These are phyloP conservation scores for Unio delphinus DNA, from an alignment of 2,888 invertebrate species.

Conservation along the genomic window DNA sequence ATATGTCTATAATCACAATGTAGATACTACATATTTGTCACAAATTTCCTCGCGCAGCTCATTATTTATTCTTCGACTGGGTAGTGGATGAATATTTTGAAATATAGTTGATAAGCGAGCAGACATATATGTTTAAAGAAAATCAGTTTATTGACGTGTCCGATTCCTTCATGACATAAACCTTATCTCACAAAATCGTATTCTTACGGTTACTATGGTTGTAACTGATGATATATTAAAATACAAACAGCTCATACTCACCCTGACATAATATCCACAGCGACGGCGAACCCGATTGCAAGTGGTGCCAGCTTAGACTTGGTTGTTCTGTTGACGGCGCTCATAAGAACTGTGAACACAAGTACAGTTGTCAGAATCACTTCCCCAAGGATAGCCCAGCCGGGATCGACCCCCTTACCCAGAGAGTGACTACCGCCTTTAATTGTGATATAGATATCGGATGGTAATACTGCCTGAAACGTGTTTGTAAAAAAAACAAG, in stretches of 20 bases:
- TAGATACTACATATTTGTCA: too few relatives aligned
- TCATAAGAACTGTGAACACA: constrained; percentile 67
- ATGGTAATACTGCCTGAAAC: constrained; percentile 34
- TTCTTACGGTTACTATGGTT: too few relatives aligned
- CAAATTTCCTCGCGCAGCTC: too few relatives aligned
- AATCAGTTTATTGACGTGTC: too few relatives aligned
- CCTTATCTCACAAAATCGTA: too few relatives aligned
- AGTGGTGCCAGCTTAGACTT: constrained; percentile 64
- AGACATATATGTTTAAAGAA: too few relatives aligned
- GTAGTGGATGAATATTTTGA: too few relatives aligned
- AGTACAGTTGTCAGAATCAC: constrained; percentile 55
- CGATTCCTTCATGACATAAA: too few relatives aligned
- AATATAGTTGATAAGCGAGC: too few relatives aligned
- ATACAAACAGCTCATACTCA: constrained; percentile 13
- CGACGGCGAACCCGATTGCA: constrained; percentile 70
- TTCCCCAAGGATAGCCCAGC: constrained; percentile 55
- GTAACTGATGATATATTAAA: too few relatives aligned
- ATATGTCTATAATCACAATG: too few relatives aligned
- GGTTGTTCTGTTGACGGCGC: constrained; percentile 66
- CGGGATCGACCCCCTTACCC: constrained; percentile 27
- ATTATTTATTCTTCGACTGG: too few relatives aligned
- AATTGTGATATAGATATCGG: constrained; percentile 16
- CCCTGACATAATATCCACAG: constrained; percentile 69
- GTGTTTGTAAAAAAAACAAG: neutral
- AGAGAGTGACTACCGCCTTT: constrained; percentile 37